Evolutionary conservation across 2,113 vertebrate genomes (phyloP).

Genomic region (Dasyprocta punctata): DNA sequence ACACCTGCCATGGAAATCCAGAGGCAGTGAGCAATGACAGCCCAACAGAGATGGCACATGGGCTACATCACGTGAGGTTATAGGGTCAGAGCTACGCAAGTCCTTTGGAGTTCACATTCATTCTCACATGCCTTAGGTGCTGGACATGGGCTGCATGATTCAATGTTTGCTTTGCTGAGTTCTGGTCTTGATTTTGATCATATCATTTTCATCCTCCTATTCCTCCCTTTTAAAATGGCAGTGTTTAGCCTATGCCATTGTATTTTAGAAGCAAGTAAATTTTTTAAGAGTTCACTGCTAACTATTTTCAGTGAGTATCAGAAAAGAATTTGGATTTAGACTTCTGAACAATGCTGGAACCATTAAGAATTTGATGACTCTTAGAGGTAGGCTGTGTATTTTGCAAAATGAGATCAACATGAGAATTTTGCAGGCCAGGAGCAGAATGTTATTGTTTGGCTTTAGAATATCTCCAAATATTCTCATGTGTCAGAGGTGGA

Average conservation of each 20-base stretch:
- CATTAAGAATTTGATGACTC: background rate
- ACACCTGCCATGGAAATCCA: background rate
- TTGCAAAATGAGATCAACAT: background rate
- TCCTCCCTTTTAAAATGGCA: background rate
- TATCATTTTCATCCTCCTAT: background rate
- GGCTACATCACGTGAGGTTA: background rate
- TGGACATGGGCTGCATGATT: background rate
- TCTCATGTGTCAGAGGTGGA: background rate
- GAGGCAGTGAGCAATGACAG: too few relatives aligned
- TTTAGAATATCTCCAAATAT: background rate
- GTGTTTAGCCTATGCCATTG: background rate
- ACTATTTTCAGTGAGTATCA: background rate
- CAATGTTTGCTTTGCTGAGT: background rate
- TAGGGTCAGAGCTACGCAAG: background rate
- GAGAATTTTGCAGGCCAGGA: background rate
- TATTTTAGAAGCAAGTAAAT: background rate
- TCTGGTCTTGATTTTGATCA: background rate
- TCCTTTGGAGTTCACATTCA: background rate
- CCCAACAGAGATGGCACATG: background rate
- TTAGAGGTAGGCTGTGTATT: background rate
- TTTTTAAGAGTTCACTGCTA: background rate
- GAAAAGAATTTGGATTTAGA: background rate
- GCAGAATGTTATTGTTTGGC: background rate
- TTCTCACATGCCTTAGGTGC: too few relatives aligned
- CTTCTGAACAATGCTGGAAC: background rate